Evolutionary conservation across 2,888 invertebrate genomes (phyloP), one percentile per base, ranked within the genome.

Genomic region (Crepidodera aurea): DNA sequence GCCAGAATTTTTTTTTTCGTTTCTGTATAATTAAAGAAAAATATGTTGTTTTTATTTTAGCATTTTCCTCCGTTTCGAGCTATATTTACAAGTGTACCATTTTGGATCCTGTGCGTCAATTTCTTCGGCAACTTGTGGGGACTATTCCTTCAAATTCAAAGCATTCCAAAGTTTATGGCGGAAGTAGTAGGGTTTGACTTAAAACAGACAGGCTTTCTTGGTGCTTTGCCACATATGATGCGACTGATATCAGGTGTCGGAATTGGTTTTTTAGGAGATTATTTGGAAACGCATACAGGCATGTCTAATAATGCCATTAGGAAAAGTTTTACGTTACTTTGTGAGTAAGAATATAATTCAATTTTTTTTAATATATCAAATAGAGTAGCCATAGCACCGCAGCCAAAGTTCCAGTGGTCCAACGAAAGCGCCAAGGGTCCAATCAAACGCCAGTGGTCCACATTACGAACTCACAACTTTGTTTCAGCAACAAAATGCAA

Each of bases 91-190:
- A 91, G 90, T 0, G 69, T 90, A 50, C 90, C 91, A n/a, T 91
- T 91, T 78, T 82, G 88, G 78, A 86, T 89, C 0, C 82, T 91
- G 74, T 70, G 84, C 8, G 69, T 88, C 1, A 81, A 90, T 15
- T 91, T 92, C 71, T 91, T 88, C 72, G 92, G 92, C 32, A 91
- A 90, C 74, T 80, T 90, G 62, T 92, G 90, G 87, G 88, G 91
- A 1, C 77, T 92, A 22, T 90, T 88, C 78, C 89, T 92, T 73
- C 84, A 90, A 51, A 85, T 91, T 79, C 91, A 90, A 0, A 88
- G 88, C 34, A 90, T 90, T 48, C 91, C 91, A 8, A 88, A 90
- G 70, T 92, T 89, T 75, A 84, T 91, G 73, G 88, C 89, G 40
- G 88, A 88, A 71, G 84, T 89, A 0, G 79, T 91, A 34, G 90